These are phyloP conservation scores for Sesia bembeciformis DNA, from an alignment of 2,888 invertebrate species.

Conservation along the genomic window DNA sequence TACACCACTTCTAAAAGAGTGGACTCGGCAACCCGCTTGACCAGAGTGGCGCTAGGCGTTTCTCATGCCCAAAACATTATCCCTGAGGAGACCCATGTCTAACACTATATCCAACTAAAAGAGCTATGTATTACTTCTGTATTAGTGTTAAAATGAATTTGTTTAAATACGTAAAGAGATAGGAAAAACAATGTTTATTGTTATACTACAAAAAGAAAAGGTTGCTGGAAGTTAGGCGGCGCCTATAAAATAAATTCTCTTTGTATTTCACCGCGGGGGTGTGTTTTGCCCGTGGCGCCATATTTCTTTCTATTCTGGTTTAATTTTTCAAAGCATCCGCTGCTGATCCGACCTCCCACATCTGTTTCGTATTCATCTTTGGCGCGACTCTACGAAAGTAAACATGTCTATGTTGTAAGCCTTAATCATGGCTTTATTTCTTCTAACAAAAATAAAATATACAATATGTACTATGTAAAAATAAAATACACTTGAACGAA, in stretches of 20 bases:
- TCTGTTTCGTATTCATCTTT: conserved; percentile 19
- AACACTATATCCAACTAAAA: no score
- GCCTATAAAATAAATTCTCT: conserved; percentile 50
- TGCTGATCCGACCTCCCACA: conserved; percentile 28
- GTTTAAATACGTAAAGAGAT: conserved; percentile 10
- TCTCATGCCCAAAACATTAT: no score
- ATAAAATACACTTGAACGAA: no score
- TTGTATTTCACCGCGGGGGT: conserved; percentile 26
- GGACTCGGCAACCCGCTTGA: no score
- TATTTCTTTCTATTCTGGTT: conserved; percentile 36
- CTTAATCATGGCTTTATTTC: neutral
- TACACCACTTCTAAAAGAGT: no score
- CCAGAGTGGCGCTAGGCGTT: no score
- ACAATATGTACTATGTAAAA: no score
- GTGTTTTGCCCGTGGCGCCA: conserved; percentile 23
- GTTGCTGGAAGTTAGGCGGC: conserved; percentile 23
- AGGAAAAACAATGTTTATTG: conserved; percentile 40
- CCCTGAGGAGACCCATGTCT: no score
- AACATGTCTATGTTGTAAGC: neutral
- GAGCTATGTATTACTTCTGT: no score
- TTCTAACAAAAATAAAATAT: no score
- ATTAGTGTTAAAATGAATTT: neutral
- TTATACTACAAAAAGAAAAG: conserved; percentile 38
- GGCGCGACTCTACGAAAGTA: neutral
- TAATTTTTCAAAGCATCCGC: conserved; percentile 35